Evolutionary conservation across 1,140 invertebrate genomes (phyloP), one percentile per base, ranked within the genome.

Genomic region (Micrasema minimum): DNA sequence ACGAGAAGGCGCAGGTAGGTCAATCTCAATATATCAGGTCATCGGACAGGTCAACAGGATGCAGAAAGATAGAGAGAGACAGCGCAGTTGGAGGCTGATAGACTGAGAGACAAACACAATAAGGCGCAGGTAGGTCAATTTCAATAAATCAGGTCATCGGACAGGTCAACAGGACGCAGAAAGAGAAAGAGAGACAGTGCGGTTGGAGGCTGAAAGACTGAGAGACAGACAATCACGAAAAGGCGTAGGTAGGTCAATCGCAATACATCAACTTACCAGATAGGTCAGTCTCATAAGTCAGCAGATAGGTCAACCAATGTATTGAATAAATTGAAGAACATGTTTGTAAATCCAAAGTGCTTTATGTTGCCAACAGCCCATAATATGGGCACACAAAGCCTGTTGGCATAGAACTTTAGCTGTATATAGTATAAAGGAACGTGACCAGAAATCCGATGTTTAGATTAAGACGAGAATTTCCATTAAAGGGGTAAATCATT

Each of bases 151-250:
- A 14, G n/a, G 9, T 45, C 4, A 45, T 2, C n/a, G 93, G 92
- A 4, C 94, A 96, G 79, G 90, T 92, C 23, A 90, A 92, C 12
- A 86, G 94, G 46, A 88, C 96, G 76, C 93, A 95, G 80, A 96
- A 96, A 80, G 95, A n/a, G n/a, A 97, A 80, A 88, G 92, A 69
- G 95, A 97, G 80, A 88, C 90, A 3, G 89, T 92, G 41, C 91
- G 94, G 76, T 77, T 93, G 66, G 95, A 97, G 74, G 89, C 90
- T 45, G 95, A 96, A 80, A 88, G 95, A 74, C 85, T 94, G 61
- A 89, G 91, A 77, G 95, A 96, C 77, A 96, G 96, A 83, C n/a
- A n/a, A n/a, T n/a, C 90, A 91, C 76, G 94, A 97, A 75, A 96
- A 96, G 79, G 88, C 90, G 69, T 93, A 95, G 88, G 93, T 95